Evolutionary conservation across 1,140 invertebrate species (phyloP).

Genomic region (Holotrichia oblita): DNA sequence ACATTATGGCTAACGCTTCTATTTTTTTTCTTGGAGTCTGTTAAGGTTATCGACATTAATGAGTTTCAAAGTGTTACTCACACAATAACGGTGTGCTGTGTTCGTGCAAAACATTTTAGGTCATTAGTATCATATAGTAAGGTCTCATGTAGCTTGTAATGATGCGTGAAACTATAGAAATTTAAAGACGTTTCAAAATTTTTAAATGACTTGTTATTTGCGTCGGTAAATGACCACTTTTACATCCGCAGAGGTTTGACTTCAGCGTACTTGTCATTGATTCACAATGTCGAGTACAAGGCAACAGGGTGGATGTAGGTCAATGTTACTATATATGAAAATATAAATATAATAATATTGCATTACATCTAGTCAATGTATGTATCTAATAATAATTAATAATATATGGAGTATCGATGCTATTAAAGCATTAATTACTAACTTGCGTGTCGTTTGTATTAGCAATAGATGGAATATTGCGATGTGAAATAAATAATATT

Average conservation of each 20-base stretch:
- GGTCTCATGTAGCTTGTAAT: neutral
- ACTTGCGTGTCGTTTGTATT: too few species aligned
- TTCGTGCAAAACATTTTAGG: neutral
- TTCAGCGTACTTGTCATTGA: neutral
- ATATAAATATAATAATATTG: constrained; percentile 11
- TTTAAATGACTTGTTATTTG: neutral
- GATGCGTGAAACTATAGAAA: too few species aligned
- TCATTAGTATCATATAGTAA: neutral
- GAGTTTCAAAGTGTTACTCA: neutral
- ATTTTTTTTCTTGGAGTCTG: neutral
- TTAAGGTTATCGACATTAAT: constrained; percentile 36
- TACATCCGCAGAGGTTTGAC: too few species aligned
- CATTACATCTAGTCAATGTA: neutral
- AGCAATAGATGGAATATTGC: too few species aligned
- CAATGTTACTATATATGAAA: constrained; percentile 27
- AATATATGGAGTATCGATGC: neutral
- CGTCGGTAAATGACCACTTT: neutral
- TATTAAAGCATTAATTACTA: too few species aligned
- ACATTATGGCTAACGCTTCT: neutral
- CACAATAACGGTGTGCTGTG: neutral
- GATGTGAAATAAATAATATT: too few species aligned
- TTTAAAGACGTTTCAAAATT: neutral
- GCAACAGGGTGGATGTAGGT: neutral
- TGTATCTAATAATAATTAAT: neutral
- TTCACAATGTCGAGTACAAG: constrained; percentile 23